phyloP scores from a whole-genome alignment of 2,113 vertebrate species.

The Raphicerus campestris region DNA sequence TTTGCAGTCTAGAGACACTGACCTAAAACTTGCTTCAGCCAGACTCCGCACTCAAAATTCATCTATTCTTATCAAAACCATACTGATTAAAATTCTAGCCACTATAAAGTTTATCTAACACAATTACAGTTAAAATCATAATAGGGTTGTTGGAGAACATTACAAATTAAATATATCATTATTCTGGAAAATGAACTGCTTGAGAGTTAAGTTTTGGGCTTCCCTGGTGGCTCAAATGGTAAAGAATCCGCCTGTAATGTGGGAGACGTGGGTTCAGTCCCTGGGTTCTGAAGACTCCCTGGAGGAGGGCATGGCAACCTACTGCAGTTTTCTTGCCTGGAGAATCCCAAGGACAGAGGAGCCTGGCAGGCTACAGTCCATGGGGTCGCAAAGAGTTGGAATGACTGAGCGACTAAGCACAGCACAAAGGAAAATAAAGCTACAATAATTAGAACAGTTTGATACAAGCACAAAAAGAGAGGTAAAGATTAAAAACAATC shows the following conservation, averaged over 20 bases:
- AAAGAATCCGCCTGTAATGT: background rate
- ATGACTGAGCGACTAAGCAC: background rate
- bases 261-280: background rate
- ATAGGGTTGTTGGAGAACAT: background rate
- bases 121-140: constrained; percentile 26
- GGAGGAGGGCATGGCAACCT: background rate
- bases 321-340: background rate
- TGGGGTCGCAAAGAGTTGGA: background rate
- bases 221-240: background rate
- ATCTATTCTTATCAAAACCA: background rate
- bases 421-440: constrained; percentile 8
- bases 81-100: background rate
- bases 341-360: background rate
- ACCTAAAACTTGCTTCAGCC: background rate
- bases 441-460: constrained; percentile 19
- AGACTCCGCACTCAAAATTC: background rate
- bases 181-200: background rate
- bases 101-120: background rate
- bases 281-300: background rate
- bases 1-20: background rate
- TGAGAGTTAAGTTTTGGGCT: background rate
- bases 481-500: background rate
- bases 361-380: background rate
- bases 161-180: background rate
- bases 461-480: background rate